Base-by-base conservation (phyloP, 1,140 invertebrate genomes). In the Propsilocerus akamusi region DNA sequence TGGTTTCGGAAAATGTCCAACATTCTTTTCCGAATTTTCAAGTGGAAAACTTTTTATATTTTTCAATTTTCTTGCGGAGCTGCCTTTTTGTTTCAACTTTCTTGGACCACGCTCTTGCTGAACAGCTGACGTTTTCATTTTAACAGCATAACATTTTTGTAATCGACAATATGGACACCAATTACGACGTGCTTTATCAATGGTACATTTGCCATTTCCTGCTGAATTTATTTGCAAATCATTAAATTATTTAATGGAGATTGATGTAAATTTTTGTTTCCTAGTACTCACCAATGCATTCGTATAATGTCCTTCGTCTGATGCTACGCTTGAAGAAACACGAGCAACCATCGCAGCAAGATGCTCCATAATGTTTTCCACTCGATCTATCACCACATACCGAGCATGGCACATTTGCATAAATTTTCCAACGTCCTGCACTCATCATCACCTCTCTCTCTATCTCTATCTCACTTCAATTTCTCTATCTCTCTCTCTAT, bases 291-390 rank as follows among this genome's bases (percentile, higher is more conserved):
- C 82, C 77, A 54, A 84, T 90, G 59, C 87, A 90, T 34, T 73
- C 72, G 57, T 88, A 89, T 4, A 72, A 62, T 6, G 78, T 76
- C 8, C 74, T 74, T 51, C 77, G 75, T 41, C 86, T 65, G 12
- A 89, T 73, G 50, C 81, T 83, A 56, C 82, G 68, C 63, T 91
- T 91, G 64, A 92, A 91, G 61, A 92, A 91, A 57, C 87, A 91
- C 30, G 83, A 86, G 62, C 87, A 91, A 5, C 87, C 87, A 57
- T 92, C 88, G 60, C 87, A 91, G 58, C 85, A 86, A 61, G 75
- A 81, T 7, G 86, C 80, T 0, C 87, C 87, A 57, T 92, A 91
- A 63, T 92, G 86, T 62, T 87, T 86, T 0, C 87, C 87, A 55
- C 82, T 89, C 12, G 82, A 86, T 59, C 81, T 77, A 66, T 91